A percentile compares a stretch with the other conserved stretches of the same genome.
These are phyloP conservation scores for Tyrannus savana DNA, from an alignment of 2,113 vertebrate genomes.

Conservation along the genomic window DNA sequence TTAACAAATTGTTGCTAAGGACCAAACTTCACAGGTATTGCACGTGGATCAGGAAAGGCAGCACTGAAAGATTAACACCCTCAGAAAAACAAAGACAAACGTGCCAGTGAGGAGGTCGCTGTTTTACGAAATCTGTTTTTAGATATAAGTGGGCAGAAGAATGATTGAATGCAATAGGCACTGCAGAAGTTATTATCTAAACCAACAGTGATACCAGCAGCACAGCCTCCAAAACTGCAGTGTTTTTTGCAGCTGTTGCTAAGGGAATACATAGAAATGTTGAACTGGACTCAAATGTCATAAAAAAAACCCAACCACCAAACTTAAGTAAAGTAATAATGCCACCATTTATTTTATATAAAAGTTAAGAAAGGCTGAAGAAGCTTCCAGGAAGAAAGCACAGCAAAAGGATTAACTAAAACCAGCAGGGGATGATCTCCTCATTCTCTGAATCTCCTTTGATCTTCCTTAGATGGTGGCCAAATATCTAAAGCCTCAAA, in stretches of 20 bases:
- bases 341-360: neutral
- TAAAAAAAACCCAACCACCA: neutral
- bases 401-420: neutral
- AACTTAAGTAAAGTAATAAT: neutral
- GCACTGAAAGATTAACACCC: neutral
- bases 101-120: neutral
- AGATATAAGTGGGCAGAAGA: neutral
- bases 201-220: neutral
- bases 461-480: neutral
- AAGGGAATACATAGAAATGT: neutral
- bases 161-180: neutral
- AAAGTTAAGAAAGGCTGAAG: neutral
- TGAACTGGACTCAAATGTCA: neutral
- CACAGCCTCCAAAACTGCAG: neutral
- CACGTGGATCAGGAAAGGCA: neutral
- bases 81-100: neutral
- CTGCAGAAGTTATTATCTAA: neutral
- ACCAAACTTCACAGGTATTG: neutral
- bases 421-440: neutral
- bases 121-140: neutral
- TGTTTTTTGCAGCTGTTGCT: neutral
- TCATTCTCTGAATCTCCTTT: neutral
- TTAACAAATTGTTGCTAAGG: neutral
- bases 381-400: neutral
- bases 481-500: neutral